Base-by-base conservation (phyloP, 92 coral and sea anemone genomes). In the Parazoanthus swiftii region DNA sequence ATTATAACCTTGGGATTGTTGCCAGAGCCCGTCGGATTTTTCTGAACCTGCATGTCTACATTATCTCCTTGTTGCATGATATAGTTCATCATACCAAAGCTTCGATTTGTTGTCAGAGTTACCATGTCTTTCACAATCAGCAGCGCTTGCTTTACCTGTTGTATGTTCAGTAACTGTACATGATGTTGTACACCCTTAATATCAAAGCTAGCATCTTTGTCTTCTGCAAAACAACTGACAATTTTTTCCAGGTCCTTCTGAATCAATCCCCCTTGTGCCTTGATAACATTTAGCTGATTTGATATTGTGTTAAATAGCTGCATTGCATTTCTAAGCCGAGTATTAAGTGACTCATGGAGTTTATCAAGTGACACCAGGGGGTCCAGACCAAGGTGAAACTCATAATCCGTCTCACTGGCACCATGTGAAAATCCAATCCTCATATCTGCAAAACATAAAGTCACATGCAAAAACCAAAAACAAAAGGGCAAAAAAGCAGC, bases 361-460 rank as follows among this genome's bases (percentile, higher is more conserved):
- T 89, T 93, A 77, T 92, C 94, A 8, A 97, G 89, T 70, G 98
- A 94, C 9, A 97, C 94, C 6, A 91, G 81, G 4, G 98, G 99
- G 59, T 95, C 94, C 54, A 97, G 86, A 66, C 91, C 98, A 80
- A 97, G 95, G 83, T 97, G 93, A 73, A 97, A 97, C 29, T 97
- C 97, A 81, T 95, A 97, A 36, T 97, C 96, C 71, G 91, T 90
- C 43, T 95, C 96, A 23, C 80, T 86, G 44, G 90, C 72, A 37
- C 98, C 97, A 85, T 95, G 95, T 59, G 98, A 93, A 82, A 97
- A 94, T 63, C 99, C 99, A 76, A 97, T 92, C 51, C 99, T 89
- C 94, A 97, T 94, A 46, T 94, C 99, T 97, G 82, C 51, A 92
- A 86, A 23, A 36, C 23, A 81, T 50, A 68, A 86, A 21, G 10